A percentile compares a stretch with the other conserved stretches of the same genome.
These are phyloP conservation scores for Anastatus disparis DNA, from an alignment of 1,140 invertebrate species.

Conservation along the genomic window DNA sequence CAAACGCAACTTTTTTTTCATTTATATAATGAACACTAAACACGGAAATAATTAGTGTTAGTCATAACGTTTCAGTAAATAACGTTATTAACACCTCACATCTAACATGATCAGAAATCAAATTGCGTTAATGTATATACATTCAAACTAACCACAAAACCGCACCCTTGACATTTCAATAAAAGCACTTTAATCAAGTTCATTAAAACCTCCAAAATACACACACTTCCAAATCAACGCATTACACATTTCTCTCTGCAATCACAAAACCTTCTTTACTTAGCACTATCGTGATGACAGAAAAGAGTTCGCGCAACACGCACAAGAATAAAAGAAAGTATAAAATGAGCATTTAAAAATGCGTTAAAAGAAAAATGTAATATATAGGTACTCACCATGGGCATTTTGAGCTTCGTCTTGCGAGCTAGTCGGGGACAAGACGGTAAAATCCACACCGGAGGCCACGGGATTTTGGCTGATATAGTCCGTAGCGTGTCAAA, in stretches of 20 bases:
- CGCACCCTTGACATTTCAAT: too few relatives aligned
- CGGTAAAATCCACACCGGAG: conserved; percentile 24
- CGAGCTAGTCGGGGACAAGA: conserved; percentile 18
- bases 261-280: not conserved
- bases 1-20: not conserved
- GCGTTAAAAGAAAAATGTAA: not conserved
- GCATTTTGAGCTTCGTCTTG: conserved; percentile 62
- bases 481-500: too few relatives aligned
- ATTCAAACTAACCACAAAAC: too few relatives aligned
- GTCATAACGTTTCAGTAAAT: too few relatives aligned
- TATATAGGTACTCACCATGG: conserved; percentile 50
- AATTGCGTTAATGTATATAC: too few relatives aligned
- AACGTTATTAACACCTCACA: too few relatives aligned
- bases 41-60: too few relatives aligned
- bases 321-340: not conserved
- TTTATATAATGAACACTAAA: too few relatives aligned
- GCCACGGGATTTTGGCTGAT: too few relatives aligned
- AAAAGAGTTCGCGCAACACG: not conserved
- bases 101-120: too few relatives aligned
- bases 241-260: not conserved
- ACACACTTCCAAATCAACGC: not conserved
- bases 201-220: not conserved
- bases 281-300: not conserved
- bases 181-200: not conserved
- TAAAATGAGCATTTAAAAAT: not conserved